Evolutionary conservation across 2,888 invertebrate species (phyloP).

Genomic region (Aleiodes leptofemur): DNA sequence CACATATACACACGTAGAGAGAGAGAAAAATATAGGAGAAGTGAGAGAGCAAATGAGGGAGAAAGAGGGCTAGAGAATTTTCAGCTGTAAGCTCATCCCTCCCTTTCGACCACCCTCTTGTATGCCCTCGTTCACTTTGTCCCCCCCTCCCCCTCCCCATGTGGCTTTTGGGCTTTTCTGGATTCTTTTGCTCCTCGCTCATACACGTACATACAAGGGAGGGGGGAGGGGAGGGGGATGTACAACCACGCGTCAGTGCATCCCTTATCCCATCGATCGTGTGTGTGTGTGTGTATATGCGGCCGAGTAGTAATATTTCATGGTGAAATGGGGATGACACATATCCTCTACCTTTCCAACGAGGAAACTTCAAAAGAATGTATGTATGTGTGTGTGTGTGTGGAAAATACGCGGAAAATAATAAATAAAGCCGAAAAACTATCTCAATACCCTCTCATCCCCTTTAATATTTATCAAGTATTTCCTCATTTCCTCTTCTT

Average conservation of each 20-base stretch:
- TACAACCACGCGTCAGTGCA: constrained; percentile 23
- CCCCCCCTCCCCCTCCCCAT: not conserved
- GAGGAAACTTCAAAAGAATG: not conserved
- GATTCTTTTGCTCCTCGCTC: constrained; percentile 15
- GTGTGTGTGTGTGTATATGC: not conserved
- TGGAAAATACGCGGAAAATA: not conserved
- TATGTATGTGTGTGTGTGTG: too few species aligned
- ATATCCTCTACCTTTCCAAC: constrained; percentile 6
- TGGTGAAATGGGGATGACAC: constrained; percentile 36
- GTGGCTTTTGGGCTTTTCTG: constrained; percentile 36
- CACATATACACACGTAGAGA: not conserved
- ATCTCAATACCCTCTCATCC: too few species aligned
- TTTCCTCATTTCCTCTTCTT: too few species aligned
- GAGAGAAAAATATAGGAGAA: constrained; percentile 1
- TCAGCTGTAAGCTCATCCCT: constrained; percentile 22
- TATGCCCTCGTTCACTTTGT: constrained; percentile 35
- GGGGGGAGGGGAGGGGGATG: not conserved
- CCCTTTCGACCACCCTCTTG: constrained; percentile 26
- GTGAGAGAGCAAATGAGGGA: not conserved
- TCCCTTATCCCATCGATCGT: constrained; percentile 35
- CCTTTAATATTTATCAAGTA: too few species aligned
- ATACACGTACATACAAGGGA: not conserved
- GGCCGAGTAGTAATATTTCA: constrained; percentile 36
- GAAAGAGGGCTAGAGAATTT: constrained; percentile 34
- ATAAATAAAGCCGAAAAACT: not conserved